Conservation (phyloP, 2,888 invertebrate genomes). For the Synergus umbraculus region DNA sequence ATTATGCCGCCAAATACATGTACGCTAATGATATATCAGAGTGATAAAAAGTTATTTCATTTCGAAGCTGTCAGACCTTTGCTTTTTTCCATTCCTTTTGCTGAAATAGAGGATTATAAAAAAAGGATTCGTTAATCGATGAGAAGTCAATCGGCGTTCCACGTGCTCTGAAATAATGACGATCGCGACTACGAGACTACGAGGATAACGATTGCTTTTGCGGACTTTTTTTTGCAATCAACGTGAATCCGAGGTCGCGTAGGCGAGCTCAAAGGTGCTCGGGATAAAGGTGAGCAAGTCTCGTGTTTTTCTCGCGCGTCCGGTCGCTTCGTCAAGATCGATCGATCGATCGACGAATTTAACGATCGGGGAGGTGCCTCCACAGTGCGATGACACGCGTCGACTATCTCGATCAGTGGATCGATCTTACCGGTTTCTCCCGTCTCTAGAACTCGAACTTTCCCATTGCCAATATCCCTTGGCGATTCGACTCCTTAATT, state of each 20-base stretch:
- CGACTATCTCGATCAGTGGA: constrained; percentile 29
- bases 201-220: constrained; percentile 7
- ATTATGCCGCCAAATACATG: background rate
- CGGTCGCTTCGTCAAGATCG: constrained; percentile 59
- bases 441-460: constrained; percentile 49
- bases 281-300: constrained; percentile 35
- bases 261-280: constrained; percentile 35
- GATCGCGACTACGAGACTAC: background rate
- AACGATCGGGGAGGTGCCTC: constrained; percentile 64
- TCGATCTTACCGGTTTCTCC: constrained; percentile 50
- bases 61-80: constrained; percentile 32
- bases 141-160: background rate
- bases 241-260: constrained; percentile 32
- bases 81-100: constrained; percentile 1
- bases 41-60: constrained; percentile 23
- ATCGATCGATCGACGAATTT: constrained; percentile 68
- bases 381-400: constrained; percentile 39
- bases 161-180: constrained; percentile 9
- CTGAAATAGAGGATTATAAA: background rate
- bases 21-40: constrained; percentile 26
- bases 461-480: background rate
- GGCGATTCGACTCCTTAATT: background rate
- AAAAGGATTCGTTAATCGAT: background rate
- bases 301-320: constrained; percentile 51
- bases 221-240: constrained; percentile 29